Percentiles rank a stretch among this genome's conserved stretches.
These are phyloP conservation scores for Dicaeum eximium DNA, from an alignment of 2,113 vertebrate species.

Conservation along the genomic window DNA sequence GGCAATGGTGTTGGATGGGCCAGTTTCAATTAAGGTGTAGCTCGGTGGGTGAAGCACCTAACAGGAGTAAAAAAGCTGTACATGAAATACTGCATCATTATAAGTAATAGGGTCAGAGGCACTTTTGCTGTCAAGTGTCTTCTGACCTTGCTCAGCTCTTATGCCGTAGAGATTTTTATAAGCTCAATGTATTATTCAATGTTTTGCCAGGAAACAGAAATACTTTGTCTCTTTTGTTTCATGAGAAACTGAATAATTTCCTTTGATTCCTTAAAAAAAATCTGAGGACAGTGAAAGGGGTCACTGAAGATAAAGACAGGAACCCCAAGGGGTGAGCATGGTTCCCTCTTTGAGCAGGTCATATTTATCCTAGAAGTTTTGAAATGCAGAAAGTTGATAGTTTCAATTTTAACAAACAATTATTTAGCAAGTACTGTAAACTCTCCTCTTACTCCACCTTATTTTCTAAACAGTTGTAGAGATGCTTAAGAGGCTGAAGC, in stretches of 20 bases:
- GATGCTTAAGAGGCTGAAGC: not conserved
- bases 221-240: not conserved
- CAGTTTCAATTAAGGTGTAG: not conserved
- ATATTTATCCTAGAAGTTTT: not conserved
- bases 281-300: not conserved
- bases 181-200: not conserved
- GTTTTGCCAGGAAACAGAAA: not conserved
- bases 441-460: not conserved
- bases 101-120: not conserved
- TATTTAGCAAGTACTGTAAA: not conserved
- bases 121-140: not conserved
- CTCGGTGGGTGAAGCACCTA: not conserved
- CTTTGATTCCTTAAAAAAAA: not conserved
- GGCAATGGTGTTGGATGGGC: not conserved
- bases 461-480: not conserved
- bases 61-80: not conserved
- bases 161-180: not conserved
- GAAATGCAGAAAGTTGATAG: not conserved
- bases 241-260: not conserved
- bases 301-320: not conserved
- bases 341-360: not conserved
- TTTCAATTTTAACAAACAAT: not conserved
- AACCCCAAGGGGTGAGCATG: not conserved
- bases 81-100: not conserved
- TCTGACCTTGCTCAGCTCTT: not conserved